A percentile compares a stretch with the other conserved stretches of the same genome.
Conservation (phyloP, 2,888 invertebrate species). For the Aphrophora alni region DNA sequence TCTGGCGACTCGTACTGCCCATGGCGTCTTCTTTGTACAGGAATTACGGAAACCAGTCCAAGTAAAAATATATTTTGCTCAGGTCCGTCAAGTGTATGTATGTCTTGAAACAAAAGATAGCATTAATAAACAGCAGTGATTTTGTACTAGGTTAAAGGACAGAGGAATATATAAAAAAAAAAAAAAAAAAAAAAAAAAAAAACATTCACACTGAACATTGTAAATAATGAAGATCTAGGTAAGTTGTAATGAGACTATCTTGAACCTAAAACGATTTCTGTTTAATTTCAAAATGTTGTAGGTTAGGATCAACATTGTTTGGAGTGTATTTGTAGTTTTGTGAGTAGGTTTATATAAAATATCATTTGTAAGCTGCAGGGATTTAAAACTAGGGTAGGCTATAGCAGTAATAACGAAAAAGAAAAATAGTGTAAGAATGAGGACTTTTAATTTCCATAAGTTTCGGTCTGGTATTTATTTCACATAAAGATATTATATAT, state of each 20-base stretch:
- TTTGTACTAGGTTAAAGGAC: background rate
- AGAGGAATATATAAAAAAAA: no score
- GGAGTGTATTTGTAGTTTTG: no score
- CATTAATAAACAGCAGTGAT: background rate
- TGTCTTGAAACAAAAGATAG: background rate
- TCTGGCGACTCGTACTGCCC: background rate
- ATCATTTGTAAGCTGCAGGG: no score
- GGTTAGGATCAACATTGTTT: no score
- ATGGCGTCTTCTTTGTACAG: conserved; percentile 17
- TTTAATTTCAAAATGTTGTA: background rate
- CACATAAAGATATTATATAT: no score
- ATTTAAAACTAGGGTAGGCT: no score
- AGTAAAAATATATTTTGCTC: background rate
- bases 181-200: no score
- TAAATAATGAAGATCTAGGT: no score
- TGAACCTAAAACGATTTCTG: background rate
- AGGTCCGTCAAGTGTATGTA: background rate
- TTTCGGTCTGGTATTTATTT: background rate
- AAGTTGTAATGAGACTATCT: no score
- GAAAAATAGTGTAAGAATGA: no score
- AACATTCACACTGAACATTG: background rate
- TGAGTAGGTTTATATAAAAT: no score
- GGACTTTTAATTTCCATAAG: background rate
- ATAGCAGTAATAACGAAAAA: no score
- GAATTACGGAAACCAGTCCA: background rate